Evolutionary conservation across 2,797 vertebrate genomes (phyloP).

Genomic region (Distichodus sexfasciatus): DNA sequence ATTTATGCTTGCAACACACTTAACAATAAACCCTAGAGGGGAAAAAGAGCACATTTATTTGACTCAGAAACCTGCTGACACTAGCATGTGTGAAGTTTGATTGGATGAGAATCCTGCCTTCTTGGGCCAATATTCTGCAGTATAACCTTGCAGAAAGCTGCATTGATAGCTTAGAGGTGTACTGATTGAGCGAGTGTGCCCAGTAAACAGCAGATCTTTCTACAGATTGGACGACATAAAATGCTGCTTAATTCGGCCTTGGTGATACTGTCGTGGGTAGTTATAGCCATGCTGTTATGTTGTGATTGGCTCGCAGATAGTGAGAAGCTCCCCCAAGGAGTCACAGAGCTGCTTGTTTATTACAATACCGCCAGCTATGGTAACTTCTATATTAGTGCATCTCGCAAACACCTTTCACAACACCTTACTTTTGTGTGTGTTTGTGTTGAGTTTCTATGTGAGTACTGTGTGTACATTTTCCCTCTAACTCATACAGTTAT

Average conservation of each 20-base stretch:
- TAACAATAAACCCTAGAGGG: not conserved
- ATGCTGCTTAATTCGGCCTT: too few relatives aligned
- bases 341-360: too few relatives aligned
- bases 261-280: too few relatives aligned
- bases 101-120: not conserved
- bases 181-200: too few relatives aligned
- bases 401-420: conserved; percentile 37
- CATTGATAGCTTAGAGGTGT: too few relatives aligned
- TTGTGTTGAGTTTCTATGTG: not conserved
- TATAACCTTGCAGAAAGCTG: not conserved
- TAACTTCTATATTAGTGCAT: conserved; percentile 23
- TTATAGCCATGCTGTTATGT: too few relatives aligned
- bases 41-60: not conserved
- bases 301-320: too few relatives aligned
- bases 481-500: conserved; percentile 11
- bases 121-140: not conserved
- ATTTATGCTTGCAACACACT: not conserved
- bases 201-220: too few relatives aligned
- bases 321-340: too few relatives aligned
- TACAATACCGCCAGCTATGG: too few relatives aligned
- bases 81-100: not conserved
- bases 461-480: conserved; percentile 13
- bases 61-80: not conserved
- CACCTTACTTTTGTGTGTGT: conserved; percentile 11
- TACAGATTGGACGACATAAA: too few relatives aligned